Percentiles rank a stretch among this genome's conserved stretches.
Conservation (phyloP, 2,888 invertebrate genomes). For the Clistopyga incitator region DNA sequence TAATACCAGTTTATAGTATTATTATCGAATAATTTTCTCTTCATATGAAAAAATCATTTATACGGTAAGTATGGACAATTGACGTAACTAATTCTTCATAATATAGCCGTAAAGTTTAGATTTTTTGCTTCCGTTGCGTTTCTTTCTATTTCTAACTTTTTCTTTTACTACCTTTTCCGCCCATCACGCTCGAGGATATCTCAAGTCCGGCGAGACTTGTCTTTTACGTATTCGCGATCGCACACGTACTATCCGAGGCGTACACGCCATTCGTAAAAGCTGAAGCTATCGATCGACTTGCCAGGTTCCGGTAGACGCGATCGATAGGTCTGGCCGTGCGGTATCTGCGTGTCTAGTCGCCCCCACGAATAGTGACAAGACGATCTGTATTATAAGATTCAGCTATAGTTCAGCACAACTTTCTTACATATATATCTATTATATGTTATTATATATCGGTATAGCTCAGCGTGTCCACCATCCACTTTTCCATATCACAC, state of each 20-base stretch:
- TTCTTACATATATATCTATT: constrained; percentile 2
- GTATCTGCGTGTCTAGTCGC: constrained; percentile 29
- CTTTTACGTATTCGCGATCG: constrained; percentile 31
- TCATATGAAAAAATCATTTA: no score
- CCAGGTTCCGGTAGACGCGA: constrained; percentile 58
- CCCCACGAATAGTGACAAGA: constrained; percentile 57
- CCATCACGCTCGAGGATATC: constrained; percentile 33
- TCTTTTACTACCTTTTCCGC: constrained; percentile 9
- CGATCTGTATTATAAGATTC: constrained; percentile 57
- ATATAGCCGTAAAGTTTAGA: neutral
- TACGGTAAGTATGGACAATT: no score
- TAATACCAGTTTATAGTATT: no score
- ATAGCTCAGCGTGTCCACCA: neutral
- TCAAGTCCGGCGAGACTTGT: constrained; percentile 26
- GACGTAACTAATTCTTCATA: neutral
- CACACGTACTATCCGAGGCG: constrained; percentile 23
- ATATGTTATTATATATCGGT: constrained; percentile 8
- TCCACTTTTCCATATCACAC: neutral
- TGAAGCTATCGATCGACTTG: constrained; percentile 60
- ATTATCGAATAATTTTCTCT: no score
- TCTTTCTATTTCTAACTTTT: neutral
- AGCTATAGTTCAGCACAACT: constrained; percentile 18
- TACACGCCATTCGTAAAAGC: constrained; percentile 50
- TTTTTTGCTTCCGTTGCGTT: neutral
- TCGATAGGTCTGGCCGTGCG: constrained; percentile 48